Conservation (phyloP, 2,888 invertebrate genomes). For the Junonia oenone region DNA sequence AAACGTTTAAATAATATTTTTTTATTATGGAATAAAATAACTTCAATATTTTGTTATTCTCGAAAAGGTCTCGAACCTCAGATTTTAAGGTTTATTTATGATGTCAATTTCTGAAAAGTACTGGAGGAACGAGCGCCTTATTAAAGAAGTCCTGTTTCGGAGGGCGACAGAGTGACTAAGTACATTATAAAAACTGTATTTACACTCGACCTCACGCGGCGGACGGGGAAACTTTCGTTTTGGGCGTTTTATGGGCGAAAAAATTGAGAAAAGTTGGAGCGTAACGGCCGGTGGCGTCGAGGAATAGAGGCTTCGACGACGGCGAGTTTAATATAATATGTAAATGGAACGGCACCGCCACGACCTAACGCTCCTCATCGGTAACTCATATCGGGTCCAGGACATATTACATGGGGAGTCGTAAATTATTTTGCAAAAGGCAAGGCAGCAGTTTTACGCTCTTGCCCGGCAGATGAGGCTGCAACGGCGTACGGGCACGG, state of each 20-base stretch:
- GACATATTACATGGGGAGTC: constrained; percentile 73
- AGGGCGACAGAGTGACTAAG: constrained; percentile 68
- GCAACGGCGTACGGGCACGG: constrained; percentile 66
- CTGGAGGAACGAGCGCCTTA: constrained; percentile 43
- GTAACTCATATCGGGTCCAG: constrained; percentile 67
- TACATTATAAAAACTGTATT: constrained; percentile 77
- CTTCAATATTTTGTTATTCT: background rate
- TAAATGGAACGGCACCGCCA: constrained; percentile 71
- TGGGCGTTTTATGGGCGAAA: constrained; percentile 76
- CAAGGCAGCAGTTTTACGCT: constrained; percentile 68
- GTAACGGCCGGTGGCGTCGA: constrained; percentile 74
- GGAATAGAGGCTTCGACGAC: constrained; percentile 54
- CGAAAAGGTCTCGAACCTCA: background rate
- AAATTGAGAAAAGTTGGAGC: constrained; percentile 78
- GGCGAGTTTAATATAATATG: constrained; percentile 78
- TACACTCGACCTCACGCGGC: constrained; percentile 74
- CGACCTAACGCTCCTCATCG: constrained; percentile 64
- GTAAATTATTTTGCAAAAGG: constrained; percentile 75
- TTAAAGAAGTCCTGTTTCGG: constrained; percentile 58
- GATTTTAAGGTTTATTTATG: constrained; percentile 32
- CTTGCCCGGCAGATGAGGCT: constrained; percentile 52
- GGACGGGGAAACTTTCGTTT: constrained; percentile 71
- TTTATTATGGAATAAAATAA: background rate
- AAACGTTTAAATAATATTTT: background rate
- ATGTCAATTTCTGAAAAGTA: constrained; percentile 29